phyloP scores from a whole-genome alignment of 35 echinoderm and acorn worm genomes.

The Lytechinus variegatus region DNA sequence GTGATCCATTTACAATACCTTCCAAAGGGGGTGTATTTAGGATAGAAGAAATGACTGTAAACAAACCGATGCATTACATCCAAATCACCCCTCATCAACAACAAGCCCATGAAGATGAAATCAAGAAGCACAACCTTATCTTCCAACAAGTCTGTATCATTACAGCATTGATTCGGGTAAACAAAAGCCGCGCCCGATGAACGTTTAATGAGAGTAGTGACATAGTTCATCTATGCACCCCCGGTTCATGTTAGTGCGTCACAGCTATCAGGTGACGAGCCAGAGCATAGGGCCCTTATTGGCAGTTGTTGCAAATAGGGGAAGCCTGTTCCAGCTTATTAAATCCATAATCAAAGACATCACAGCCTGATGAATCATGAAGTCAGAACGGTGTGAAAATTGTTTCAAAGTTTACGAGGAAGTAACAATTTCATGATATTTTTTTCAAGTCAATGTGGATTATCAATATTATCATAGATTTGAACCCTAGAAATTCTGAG shows the following conservation, averaged over 20 bases:
- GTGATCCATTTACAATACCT: background rate
- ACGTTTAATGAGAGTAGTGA: background rate
- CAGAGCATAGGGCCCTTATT: background rate
- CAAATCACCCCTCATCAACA: background rate
- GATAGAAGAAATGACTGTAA: background rate
- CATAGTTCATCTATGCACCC: background rate
- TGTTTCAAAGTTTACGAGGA: too few relatives aligned
- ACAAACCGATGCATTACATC: slow-evolving; percentile 9
- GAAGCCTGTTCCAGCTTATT: background rate
- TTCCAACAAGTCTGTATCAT: background rate
- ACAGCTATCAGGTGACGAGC: background rate
- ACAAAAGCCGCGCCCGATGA: background rate
- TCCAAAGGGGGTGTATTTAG: background rate
- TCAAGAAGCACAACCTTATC: background rate
- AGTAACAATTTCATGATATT: too few relatives aligned
- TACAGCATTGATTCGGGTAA: background rate
- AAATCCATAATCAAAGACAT: background rate
- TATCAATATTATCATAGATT: too few relatives aligned
- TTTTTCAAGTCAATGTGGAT: too few relatives aligned
- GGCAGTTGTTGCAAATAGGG: background rate
- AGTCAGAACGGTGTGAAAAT: too few relatives aligned
- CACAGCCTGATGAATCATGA: too few relatives aligned
- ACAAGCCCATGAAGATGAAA: background rate
- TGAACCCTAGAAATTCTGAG: too few relatives aligned
- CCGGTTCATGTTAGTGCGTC: background rate